Evolutionary conservation across 2,113 vertebrate species (phyloP).

Genomic region (Trematomus loennbergii): DNA sequence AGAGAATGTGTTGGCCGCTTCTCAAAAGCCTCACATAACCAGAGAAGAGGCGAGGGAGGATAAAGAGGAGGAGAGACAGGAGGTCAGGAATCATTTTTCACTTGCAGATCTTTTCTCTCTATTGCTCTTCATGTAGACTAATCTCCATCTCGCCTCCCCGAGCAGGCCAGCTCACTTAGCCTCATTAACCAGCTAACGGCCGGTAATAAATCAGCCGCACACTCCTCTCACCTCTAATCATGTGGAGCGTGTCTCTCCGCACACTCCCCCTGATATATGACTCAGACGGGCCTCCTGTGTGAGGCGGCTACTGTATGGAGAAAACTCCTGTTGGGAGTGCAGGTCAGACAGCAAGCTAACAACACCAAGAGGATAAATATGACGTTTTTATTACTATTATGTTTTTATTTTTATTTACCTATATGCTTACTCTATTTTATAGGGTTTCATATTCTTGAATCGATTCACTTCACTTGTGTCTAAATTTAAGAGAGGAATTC

Average conservation of each 20-base stretch:
- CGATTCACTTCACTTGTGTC: no score
- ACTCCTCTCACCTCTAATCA: slow-evolving; percentile 60
- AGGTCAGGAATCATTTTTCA: slow-evolving; percentile 37
- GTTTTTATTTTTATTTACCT: no score
- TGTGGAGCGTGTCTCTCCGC: slow-evolving; percentile 31
- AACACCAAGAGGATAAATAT: background rate
- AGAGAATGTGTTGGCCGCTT: background rate
- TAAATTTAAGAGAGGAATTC: no score
- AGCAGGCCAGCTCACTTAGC: slow-evolving; percentile 65
- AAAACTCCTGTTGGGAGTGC: slow-evolving; percentile 10
- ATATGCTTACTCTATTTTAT: no score
- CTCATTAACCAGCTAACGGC: slow-evolving; percentile 73
- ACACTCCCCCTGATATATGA: slow-evolving; percentile 67
- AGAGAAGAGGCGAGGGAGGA: slow-evolving; percentile 4
- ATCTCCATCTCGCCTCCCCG: slow-evolving; percentile 74
- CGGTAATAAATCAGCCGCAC: slow-evolving; percentile 72
- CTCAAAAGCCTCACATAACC: slow-evolving; percentile 5
- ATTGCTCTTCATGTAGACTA: slow-evolving; percentile 63
- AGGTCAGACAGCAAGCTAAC: background rate
- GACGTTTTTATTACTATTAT: no score
- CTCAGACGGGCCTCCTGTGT: slow-evolving; percentile 16
- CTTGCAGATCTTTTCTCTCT: slow-evolving; percentile 52
- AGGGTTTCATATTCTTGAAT: no score
- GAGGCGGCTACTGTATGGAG: slow-evolving; percentile 23
- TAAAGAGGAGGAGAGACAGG: slow-evolving; percentile 33